phyloP scores from a whole-genome alignment of 2,888 invertebrate genomes.

The Cremastinae sp. region DNA sequence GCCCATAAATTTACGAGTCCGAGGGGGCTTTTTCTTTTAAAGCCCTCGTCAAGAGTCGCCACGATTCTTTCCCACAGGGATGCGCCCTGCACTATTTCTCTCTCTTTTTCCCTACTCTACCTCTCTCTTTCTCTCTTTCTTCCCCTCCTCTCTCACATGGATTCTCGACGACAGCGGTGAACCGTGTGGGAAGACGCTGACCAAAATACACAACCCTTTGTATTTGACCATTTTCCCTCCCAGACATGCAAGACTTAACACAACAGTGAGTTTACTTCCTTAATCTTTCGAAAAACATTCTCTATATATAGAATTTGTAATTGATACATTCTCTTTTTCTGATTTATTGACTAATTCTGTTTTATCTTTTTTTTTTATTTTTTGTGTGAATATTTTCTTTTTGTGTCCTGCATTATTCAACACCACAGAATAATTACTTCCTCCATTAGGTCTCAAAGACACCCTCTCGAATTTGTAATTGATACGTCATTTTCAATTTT shows the following conservation, averaged over 20 bases:
- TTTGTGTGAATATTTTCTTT: too few relatives aligned
- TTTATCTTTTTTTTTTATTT: too few relatives aligned
- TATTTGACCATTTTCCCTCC: constrained; percentile 33
- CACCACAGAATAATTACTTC: too few relatives aligned
- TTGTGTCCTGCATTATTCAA: too few relatives aligned
- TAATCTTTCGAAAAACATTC: not conserved
- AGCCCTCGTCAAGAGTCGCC: constrained; percentile 48
- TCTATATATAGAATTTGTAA: constrained; percentile 22
- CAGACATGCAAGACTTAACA: constrained; percentile 19
- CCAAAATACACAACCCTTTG: constrained; percentile 52
- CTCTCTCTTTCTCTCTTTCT: not conserved
- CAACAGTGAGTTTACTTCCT: not conserved
- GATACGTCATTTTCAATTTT: too few relatives aligned
- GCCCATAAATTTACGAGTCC: constrained; percentile 59
- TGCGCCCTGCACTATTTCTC: constrained; percentile 20
- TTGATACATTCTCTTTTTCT: constrained; percentile 39
- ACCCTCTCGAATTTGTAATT: too few relatives aligned
- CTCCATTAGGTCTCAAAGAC: too few relatives aligned
- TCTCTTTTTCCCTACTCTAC: constrained; percentile 8
- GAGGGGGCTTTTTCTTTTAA: constrained; percentile 58
- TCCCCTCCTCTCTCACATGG: not conserved
- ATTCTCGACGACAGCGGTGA: constrained; percentile 53
- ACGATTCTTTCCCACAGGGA: constrained; percentile 55
- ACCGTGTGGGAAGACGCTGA: constrained; percentile 62
- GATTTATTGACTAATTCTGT: too few relatives aligned